Evolutionary conservation across 2,797 vertebrate species (phyloP).

Genomic region (Melopsittacus undulatus): DNA sequence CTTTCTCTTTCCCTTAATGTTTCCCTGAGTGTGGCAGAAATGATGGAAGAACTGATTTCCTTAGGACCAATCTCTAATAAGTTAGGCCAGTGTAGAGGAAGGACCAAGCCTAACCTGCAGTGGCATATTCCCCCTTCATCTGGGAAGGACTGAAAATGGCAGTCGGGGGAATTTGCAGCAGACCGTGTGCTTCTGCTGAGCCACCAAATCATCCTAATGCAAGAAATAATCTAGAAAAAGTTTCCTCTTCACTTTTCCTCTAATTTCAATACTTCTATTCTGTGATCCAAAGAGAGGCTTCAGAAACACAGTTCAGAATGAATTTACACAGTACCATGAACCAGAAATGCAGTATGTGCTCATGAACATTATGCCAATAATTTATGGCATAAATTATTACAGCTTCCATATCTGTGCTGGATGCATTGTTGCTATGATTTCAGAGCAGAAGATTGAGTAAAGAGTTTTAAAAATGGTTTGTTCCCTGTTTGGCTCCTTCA

Average conservation of each 20-base stretch:
- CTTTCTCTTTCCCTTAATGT: background rate
- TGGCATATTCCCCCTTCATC: background rate
- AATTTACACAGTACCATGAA: background rate
- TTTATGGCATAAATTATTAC: background rate
- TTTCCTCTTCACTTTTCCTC: background rate
- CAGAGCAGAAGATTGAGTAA: background rate
- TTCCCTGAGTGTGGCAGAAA: background rate
- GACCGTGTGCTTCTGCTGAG: background rate
- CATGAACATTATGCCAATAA: background rate
- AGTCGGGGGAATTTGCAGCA: background rate
- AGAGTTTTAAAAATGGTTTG: background rate
- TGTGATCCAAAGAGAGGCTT: background rate
- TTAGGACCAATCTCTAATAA: background rate
- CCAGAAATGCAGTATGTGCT: background rate
- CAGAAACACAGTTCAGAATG: background rate
- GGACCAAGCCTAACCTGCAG: background rate
- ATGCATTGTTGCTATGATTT: background rate
- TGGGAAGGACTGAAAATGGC: background rate
- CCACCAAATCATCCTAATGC: background rate
- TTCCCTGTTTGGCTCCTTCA: background rate
- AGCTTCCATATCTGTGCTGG: background rate
- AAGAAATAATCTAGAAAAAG: background rate
- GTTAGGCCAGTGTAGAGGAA: background rate
- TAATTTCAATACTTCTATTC: background rate
- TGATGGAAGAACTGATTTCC: background rate